phyloP scores from a whole-genome alignment of 2,113 vertebrate species.

The Thamnaconus septentrionalis region DNA sequence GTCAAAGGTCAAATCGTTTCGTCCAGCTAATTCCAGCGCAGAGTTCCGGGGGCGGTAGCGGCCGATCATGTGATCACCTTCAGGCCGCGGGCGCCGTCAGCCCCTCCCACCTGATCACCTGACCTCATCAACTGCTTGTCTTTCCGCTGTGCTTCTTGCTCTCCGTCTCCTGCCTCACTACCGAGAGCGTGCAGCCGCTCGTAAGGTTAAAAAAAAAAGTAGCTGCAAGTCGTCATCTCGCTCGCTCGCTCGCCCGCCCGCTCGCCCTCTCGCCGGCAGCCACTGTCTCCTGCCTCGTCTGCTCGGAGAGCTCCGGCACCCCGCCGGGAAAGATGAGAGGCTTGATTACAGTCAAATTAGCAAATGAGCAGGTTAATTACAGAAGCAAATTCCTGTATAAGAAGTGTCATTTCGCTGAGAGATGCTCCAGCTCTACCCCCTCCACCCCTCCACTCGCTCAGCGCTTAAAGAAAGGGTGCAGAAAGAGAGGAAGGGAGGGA shows the following conservation, averaged over 20 bases:
- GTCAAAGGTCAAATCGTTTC: not conserved
- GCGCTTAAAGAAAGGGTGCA: slow-evolving; percentile 37
- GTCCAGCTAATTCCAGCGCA: too few relatives aligned
- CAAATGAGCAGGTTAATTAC: slow-evolving; percentile 77
- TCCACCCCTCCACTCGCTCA: slow-evolving; percentile 16
- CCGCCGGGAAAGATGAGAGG: slow-evolving; percentile 72
- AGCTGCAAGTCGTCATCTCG: slow-evolving; percentile 54
- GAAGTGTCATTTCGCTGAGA: slow-evolving; percentile 66
- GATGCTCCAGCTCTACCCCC: slow-evolving; percentile 27
- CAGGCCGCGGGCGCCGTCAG: slow-evolving; percentile 34
- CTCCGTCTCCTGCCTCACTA: slow-evolving; percentile 32
- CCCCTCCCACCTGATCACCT: slow-evolving; percentile 41
- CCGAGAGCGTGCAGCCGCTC: slow-evolving; percentile 16
- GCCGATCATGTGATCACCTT: too few relatives aligned
- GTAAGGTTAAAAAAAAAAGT: slow-evolving; percentile 58
- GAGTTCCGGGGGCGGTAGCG: too few relatives aligned
- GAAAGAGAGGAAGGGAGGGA: not conserved
- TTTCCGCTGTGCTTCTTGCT: slow-evolving; percentile 27
- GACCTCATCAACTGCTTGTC: slow-evolving; percentile 33
- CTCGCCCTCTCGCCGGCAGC: slow-evolving; percentile 54
- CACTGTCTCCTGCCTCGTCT: slow-evolving; percentile 60
- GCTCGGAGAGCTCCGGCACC: slow-evolving; percentile 59
- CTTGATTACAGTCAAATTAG: slow-evolving; percentile 78
- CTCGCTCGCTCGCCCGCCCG: slow-evolving; percentile 4
- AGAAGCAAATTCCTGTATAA: slow-evolving; percentile 67